Percentiles rank a stretch among this genome's conserved stretches.
These are phyloP conservation scores for Apodemia hepburni DNA, from an alignment of 2,888 invertebrate species.

Conservation along the genomic window DNA sequence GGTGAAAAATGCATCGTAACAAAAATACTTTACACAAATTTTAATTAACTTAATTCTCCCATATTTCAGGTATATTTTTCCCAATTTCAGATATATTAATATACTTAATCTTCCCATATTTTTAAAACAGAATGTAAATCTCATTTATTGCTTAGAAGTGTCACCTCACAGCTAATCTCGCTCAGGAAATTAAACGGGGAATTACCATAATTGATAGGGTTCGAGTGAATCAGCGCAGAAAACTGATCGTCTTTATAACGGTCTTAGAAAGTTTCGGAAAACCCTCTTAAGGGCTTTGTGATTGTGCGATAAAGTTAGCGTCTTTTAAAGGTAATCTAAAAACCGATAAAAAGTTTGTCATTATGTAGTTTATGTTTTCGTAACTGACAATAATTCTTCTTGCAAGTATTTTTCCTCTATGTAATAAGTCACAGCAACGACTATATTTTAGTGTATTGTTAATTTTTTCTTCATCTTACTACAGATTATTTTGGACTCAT, in stretches of 20 bases:
- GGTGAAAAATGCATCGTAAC: too few species aligned
- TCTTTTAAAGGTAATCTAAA: slow-evolving; percentile 7
- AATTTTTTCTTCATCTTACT: too few species aligned
- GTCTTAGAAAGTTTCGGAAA: slow-evolving; percentile 43
- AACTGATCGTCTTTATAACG: slow-evolving; percentile 61
- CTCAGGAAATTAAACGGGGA: slow-evolving; percentile 75
- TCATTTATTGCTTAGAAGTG: slow-evolving; percentile 65
- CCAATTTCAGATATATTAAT: neutral
- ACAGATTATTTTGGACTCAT: too few species aligned
- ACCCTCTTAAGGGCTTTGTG: slow-evolving; percentile 44
- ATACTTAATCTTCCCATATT: slow-evolving; percentile 28
- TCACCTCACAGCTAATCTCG: slow-evolving; percentile 58
- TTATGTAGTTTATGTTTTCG: slow-evolving; percentile 2
- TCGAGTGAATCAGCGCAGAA: slow-evolving; percentile 67
- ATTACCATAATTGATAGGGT: slow-evolving; percentile 79
- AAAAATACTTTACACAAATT: neutral
- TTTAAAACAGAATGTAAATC: slow-evolving; percentile 63
- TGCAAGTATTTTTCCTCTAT: neutral
- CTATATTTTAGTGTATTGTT: neutral
- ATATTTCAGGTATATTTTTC: slow-evolving; percentile 31
- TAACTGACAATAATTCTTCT: neutral
- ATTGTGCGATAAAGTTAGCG: slow-evolving; percentile 17
- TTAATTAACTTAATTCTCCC: neutral
- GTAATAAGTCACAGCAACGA: neutral
- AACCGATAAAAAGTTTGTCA: slow-evolving; percentile 7